Evolutionary conservation across 2,797 vertebrate species (phyloP).

Genomic region (Micromesistius poutassou): DNA sequence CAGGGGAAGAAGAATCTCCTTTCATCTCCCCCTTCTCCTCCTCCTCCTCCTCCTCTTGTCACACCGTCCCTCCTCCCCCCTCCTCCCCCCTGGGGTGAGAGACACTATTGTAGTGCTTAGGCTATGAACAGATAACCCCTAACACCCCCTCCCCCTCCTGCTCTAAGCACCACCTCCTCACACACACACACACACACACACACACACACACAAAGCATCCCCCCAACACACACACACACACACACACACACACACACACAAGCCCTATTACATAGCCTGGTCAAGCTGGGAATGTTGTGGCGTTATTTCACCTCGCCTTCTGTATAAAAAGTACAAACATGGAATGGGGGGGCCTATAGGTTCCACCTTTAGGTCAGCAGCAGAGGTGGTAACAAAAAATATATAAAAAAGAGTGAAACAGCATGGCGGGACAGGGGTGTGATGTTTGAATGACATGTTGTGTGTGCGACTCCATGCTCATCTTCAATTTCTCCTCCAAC

Average conservation of each 20-base stretch:
- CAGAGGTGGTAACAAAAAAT: too few species aligned
- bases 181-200: conserved; percentile 25
- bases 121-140: conserved; percentile 48
- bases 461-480: too few species aligned
- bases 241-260: conserved; percentile 16
- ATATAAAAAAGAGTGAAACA: too few species aligned
- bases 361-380: too few species aligned
- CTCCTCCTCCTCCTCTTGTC: conserved; percentile 67
- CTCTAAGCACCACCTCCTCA: conserved; percentile 33
- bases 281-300: too few species aligned
- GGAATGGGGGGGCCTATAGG: too few species aligned
- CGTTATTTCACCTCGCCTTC: too few species aligned
- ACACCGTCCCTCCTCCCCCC: conserved; percentile 30
- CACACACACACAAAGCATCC: not conserved
- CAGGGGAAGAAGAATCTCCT: conserved; percentile 28
- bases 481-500: too few species aligned
- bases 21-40: conserved; percentile 39
- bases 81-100: conserved; percentile 61
- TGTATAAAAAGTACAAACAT: too few species aligned
- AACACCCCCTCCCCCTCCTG: conserved; percentile 36
- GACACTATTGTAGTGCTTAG: conserved; percentile 69
- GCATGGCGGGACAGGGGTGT: too few species aligned
- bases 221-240: conserved; percentile 30
- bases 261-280: too few species aligned
- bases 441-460: too few species aligned